Conservation (phyloP, 1,140 invertebrate species). For the Microplitis demolitor region DNA sequence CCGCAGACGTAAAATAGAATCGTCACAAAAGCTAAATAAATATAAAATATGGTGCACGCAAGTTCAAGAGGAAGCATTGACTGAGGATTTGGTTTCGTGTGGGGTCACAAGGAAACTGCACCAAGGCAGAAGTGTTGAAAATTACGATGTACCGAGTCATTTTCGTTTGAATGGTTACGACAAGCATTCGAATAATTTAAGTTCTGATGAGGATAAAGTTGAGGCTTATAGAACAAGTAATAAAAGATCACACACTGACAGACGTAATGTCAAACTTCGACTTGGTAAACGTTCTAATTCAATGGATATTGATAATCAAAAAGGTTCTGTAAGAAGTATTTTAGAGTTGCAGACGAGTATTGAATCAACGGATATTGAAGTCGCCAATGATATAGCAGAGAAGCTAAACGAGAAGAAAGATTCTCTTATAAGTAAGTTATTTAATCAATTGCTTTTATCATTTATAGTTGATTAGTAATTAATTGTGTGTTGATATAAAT, state of each 20-base stretch:
- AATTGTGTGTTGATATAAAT: not conserved
- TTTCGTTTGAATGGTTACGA: constrained; percentile 45
- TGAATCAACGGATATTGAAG: constrained; percentile 63
- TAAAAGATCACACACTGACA: constrained; percentile 67
- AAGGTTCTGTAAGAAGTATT: constrained; percentile 61
- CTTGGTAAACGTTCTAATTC: constrained; percentile 62
- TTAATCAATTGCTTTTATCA: constrained; percentile 17
- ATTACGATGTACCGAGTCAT: constrained; percentile 61
- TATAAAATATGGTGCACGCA: constrained; percentile 69
- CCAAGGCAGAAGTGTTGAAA: constrained; percentile 66
- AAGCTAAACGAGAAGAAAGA: constrained; percentile 75
- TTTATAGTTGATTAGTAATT: constrained; percentile 11
- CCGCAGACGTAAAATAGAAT: constrained; percentile 47
- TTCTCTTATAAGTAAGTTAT: constrained; percentile 72
- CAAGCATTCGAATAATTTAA: constrained; percentile 51
- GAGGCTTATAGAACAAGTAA: constrained; percentile 49
- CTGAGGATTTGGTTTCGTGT: constrained; percentile 66
- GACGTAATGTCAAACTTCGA: constrained; percentile 66
- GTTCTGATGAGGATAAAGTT: constrained; percentile 59
- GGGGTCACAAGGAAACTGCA: constrained; percentile 63
- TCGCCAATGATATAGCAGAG: constrained; percentile 71
- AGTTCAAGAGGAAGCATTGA: constrained; percentile 67
- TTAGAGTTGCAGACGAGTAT: constrained; percentile 60
- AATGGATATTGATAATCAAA: constrained; percentile 57
- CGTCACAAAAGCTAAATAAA: constrained; percentile 54